Percentiles rank a stretch among this genome's conserved stretches.
Conservation (phyloP, 2,888 invertebrate species). For the Napeogenes sylphis region DNA sequence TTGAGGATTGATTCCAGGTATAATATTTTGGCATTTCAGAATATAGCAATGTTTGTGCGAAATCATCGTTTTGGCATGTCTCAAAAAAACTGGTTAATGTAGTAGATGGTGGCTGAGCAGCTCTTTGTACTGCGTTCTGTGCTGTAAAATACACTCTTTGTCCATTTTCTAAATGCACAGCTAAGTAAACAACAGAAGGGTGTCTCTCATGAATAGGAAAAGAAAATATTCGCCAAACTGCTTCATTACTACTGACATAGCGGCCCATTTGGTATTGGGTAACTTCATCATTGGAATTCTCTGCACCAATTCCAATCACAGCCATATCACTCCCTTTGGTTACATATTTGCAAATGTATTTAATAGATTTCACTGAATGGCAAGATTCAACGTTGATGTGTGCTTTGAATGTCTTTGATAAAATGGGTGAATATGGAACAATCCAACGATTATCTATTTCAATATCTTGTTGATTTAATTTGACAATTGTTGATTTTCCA, state of each 20-base stretch:
- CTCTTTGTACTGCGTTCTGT: conserved; percentile 25
- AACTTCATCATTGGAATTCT: no score
- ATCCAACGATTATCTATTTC: conserved; percentile 33
- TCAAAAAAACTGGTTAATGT: conserved; percentile 30
- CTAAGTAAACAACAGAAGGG: conserved; percentile 13
- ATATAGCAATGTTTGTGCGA: conserved; percentile 40
- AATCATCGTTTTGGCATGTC: conserved; percentile 34
- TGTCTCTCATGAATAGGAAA: conserved; percentile 32
- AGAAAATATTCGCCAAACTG: conserved; percentile 19
- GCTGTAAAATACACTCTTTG: conserved; percentile 27
- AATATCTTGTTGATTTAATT: conserved; percentile 29
- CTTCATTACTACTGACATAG: no score
- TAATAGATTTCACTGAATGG: conserved; percentile 25
- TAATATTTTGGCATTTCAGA: conserved; percentile 43
- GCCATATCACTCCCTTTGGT: conserved; percentile 30
- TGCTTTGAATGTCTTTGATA: conserved; percentile 21
- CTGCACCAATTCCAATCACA: conserved; percentile 15
- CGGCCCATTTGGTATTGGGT: no score
- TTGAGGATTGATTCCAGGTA: conserved; percentile 42
- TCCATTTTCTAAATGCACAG: conserved; percentile 26
- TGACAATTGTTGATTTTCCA: conserved; percentile 33
- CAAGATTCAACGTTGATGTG: conserved; percentile 27
- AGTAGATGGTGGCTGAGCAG: conserved; percentile 27
- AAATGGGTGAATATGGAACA: conserved; percentile 11
- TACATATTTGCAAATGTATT: conserved; percentile 30